Base-by-base conservation (phyloP, 2,113 vertebrate genomes). In the Myrmecobius fasciatus region DNA sequence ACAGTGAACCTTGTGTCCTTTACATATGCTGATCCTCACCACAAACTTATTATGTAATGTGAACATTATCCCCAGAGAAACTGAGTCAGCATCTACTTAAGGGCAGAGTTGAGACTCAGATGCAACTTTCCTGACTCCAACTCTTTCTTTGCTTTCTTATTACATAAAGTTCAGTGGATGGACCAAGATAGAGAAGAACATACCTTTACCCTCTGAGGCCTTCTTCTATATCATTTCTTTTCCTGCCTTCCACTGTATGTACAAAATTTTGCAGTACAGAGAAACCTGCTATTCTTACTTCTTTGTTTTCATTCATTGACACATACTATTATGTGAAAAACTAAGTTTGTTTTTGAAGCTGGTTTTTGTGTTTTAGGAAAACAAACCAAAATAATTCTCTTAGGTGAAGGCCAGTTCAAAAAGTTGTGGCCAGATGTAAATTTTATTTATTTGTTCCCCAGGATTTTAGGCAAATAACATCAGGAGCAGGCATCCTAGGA, bases 261-360 rank as follows among this genome's bases (percentile, higher is more conserved):
- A 91, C 91, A 97, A 49, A 93, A 3, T 51, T 95, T 94, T 95
- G 12, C 8, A 96, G 43, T 47, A 88, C 25, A 95, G 9, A 94
- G 36, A 83, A 24, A 36, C 60, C 31, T 56, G 89, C 93, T 97
- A 96, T 93, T 48, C 46, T 10, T 94, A 94, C 91, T 1, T 88
- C 47, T 95, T 95, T 54, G 48, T 92, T 93, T 96, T 96, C 95
- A 94, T 96, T 95, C 28, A 96, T 94, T 92, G 94, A 92, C n/a
- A 83, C 67, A 83, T 83, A 83, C 67, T 43, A 83, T 43, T 83
- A 83, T 22, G n/a, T 83, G 36, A 83, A 83, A 83, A 83, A n/a
- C 17, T 43, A 7, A 43, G 20, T 43, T 75, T 75, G 20, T 83
- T 83, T 43, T 96, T 54, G 88, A 28, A 47, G 25, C n/a, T 95